Evolutionary conservation across 2,888 invertebrate species (phyloP).

Genomic region (Thysanoteuthis rhombus): DNA sequence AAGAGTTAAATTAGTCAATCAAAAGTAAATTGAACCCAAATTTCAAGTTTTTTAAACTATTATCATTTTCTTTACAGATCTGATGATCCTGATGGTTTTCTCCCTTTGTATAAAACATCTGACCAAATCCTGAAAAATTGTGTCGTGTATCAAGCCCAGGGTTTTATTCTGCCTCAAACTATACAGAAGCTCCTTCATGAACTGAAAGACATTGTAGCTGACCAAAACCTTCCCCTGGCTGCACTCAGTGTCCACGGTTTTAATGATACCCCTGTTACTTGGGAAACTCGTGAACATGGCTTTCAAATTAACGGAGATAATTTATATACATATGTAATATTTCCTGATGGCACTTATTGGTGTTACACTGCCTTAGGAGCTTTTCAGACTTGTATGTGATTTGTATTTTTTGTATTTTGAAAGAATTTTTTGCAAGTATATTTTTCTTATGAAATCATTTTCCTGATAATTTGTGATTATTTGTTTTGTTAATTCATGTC

Average conservation of each 20-base stretch:
- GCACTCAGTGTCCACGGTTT: slow-evolving; percentile 61
- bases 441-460: no score
- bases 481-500: no score
- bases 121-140: not conserved
- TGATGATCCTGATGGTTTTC: not conserved
- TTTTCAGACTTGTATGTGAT: slow-evolving; percentile 35
- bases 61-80: not conserved
- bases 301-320: slow-evolving; percentile 57
- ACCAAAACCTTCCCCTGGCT: slow-evolving; percentile 45
- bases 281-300: slow-evolving; percentile 53
- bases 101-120: not conserved
- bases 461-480: no score
- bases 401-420: not conserved
- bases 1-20: no score
- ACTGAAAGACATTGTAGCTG: slow-evolving; percentile 42
- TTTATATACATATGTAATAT: slow-evolving; percentile 54
- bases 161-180: slow-evolving; percentile 47
- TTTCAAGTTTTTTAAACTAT: not conserved
- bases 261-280: slow-evolving; percentile 55
- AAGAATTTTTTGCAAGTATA: no score
- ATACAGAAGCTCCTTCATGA: slow-evolving; percentile 40
- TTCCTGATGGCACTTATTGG: slow-evolving; percentile 57
- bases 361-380: slow-evolving; percentile 45
- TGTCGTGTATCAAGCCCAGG: slow-evolving; percentile 30
- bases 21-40: no score